A percentile compares a stretch with the other conserved stretches of the same genome.
Evolutionary conservation across 2,888 invertebrate species (phyloP).

Genomic region (Monochamus alternatus): DNA sequence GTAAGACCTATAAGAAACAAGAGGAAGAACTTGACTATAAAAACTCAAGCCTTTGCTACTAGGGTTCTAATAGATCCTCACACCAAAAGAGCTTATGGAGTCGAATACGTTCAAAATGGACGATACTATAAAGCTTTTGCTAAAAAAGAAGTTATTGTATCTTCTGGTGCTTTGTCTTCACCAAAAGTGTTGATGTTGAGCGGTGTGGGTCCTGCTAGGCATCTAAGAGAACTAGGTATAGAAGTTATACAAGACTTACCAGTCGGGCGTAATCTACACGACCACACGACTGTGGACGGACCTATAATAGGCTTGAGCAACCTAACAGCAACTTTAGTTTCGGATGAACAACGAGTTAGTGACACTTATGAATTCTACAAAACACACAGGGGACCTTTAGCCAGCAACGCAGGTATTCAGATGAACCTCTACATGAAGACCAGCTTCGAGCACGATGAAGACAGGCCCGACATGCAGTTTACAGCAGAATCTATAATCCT

Average conservation of each 20-base stretch:
- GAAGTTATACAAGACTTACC: slow-evolving; percentile 30
- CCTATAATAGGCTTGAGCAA: slow-evolving; percentile 73
- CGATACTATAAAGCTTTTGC: slow-evolving; percentile 70
- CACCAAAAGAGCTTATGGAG: slow-evolving; percentile 71
- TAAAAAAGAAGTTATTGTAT: slow-evolving; percentile 76
- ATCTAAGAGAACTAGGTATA: slow-evolving; percentile 33
- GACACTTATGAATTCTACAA: slow-evolving; percentile 70
- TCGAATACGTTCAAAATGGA: slow-evolving; percentile 72
- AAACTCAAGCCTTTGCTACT: slow-evolving; percentile 73
- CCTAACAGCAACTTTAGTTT: slow-evolving; percentile 72
- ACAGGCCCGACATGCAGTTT: slow-evolving; percentile 78
- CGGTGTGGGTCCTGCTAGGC: slow-evolving; percentile 42
- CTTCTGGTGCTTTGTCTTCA: slow-evolving; percentile 68
- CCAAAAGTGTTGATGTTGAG: slow-evolving; percentile 45
- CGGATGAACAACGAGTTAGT: slow-evolving; percentile 66
- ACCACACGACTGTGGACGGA: slow-evolving; percentile 74
- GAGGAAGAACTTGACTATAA: slow-evolving; percentile 71
- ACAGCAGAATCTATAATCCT: slow-evolving; percentile 76
- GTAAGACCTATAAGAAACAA: slow-evolving; percentile 76
- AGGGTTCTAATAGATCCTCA: slow-evolving; percentile 74
- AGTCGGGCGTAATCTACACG: slow-evolving; percentile 42
- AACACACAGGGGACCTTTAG: slow-evolving; percentile 71
- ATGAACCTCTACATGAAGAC: slow-evolving; percentile 77
- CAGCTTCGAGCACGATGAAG: slow-evolving; percentile 68
- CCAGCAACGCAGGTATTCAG: slow-evolving; percentile 73